Percentiles rank a stretch among this genome's conserved stretches.
Conservation (phyloP, 2,888 invertebrate genomes). For the Carpatolechia fugitivella region DNA sequence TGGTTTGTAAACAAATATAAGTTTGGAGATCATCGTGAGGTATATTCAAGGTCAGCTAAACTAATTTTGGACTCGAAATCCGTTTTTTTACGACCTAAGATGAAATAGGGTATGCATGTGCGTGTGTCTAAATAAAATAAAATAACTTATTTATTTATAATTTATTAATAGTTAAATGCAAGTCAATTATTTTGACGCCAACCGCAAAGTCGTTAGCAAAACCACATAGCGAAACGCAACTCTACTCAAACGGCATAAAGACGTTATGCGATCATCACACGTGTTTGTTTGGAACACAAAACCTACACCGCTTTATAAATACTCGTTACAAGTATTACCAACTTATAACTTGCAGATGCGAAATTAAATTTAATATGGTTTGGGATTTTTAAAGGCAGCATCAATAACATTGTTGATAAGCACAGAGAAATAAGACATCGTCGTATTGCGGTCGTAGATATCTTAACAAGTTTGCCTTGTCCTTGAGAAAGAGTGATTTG, state of each 20-base stretch:
- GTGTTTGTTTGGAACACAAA: conserved; percentile 42
- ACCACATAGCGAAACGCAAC: neutral
- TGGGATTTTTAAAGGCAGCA: neutral
- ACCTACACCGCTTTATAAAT: conserved; percentile 39
- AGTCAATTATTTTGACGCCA: neutral
- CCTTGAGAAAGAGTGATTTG: neutral
- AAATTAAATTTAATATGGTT: neutral
- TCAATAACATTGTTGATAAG: neutral
- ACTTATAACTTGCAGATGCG: neutral
- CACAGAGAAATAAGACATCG: too few relatives aligned
- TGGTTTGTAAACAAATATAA: too few relatives aligned
- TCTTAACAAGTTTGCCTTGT: neutral
- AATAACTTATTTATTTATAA: too few relatives aligned
- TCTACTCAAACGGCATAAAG: neutral
- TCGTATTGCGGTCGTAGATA: too few relatives aligned
- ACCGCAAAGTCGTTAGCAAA: neutral
- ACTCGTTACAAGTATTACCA: conserved; percentile 4
- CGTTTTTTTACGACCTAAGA: too few relatives aligned
- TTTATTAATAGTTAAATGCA: too few relatives aligned
- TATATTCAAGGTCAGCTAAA: too few relatives aligned
- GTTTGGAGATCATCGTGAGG: too few relatives aligned
- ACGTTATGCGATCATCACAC: neutral
- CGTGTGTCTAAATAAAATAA: too few relatives aligned
- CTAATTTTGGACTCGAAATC: too few relatives aligned
- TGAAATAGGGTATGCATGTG: too few relatives aligned